phyloP scores from a whole-genome alignment of 1,140 invertebrate genomes.

The Drosophila pallidifrons region DNA sequence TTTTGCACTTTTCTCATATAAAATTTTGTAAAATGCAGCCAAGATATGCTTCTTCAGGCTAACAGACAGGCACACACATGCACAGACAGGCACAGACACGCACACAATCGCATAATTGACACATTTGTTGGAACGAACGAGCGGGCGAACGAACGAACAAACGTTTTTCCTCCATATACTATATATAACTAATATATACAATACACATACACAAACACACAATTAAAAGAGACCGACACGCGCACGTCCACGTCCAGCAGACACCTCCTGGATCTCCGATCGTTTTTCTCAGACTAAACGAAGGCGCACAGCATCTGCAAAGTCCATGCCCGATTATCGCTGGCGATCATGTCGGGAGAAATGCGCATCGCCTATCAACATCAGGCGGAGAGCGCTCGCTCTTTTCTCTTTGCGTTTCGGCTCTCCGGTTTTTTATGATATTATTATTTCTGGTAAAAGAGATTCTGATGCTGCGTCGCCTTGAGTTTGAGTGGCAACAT shows the following conservation, averaged over 20 bases:
- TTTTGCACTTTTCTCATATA: constrained; percentile 38
- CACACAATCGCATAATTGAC: constrained; percentile 33
- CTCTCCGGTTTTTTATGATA: constrained; percentile 16
- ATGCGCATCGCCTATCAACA: background rate
- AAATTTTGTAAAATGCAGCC: constrained; percentile 33
- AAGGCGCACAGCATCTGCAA: constrained; percentile 34
- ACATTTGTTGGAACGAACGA: constrained; percentile 30
- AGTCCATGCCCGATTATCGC: constrained; percentile 56
- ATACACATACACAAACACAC: constrained; percentile 19
- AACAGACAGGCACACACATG: constrained; percentile 42
- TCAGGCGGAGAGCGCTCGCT: constrained; percentile 10
- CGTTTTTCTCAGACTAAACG: constrained; percentile 84
- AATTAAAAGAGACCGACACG: constrained; percentile 21
- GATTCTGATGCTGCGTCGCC: constrained; percentile 4
- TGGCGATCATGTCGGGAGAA: constrained; percentile 29
- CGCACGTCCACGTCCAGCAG: constrained; percentile 80
- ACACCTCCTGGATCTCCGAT: constrained; percentile 84
- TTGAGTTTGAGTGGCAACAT: constrained; percentile 18
- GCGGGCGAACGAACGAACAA: constrained; percentile 4
- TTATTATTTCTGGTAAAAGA: constrained; percentile 22
- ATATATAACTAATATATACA: constrained; percentile 82
- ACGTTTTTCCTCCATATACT: constrained; percentile 22
- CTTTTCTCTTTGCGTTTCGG: background rate
- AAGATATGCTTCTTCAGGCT: constrained; percentile 21
- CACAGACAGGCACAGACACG: constrained; percentile 40